Evolutionary conservation across 92 coral and sea anemone species (phyloP).

Genomic region (Pocillopora grandis): DNA sequence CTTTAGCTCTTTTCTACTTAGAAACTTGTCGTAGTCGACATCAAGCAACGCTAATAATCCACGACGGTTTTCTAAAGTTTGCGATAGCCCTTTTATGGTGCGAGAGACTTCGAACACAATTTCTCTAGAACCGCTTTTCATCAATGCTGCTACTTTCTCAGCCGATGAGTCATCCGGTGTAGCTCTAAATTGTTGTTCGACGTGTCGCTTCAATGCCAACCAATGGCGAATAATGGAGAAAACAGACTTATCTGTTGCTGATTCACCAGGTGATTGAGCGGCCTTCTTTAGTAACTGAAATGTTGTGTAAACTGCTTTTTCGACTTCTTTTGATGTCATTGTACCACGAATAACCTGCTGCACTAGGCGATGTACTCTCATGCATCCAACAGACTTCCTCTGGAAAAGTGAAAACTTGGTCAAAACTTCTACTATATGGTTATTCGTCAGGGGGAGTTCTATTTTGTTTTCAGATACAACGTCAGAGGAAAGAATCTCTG

Average conservation of each 20-base stretch:
- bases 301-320: background rate
- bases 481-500: background rate
- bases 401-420: slow-evolving; percentile 21
- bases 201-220: background rate
- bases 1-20: too few species aligned
- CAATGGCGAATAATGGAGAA: background rate
- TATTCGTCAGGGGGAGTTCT: background rate
- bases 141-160: background rate
- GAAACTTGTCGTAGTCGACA: too few species aligned
- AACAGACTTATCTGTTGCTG: background rate
- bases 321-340: background rate
- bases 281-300: background rate
- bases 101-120: background rate
- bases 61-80: background rate
- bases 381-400: background rate
- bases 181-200: background rate
- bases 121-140: background rate
- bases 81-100: background rate
- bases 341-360: slow-evolving; percentile 18
- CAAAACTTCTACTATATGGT: background rate
- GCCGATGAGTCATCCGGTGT: background rate
- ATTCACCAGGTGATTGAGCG: background rate
- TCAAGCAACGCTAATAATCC: too few species aligned
- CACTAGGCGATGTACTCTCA: slow-evolving; percentile 14
- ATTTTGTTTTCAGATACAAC: background rate